Conservation (phyloP, 2,888 invertebrate genomes). For the Clunio marinus region DNA sequence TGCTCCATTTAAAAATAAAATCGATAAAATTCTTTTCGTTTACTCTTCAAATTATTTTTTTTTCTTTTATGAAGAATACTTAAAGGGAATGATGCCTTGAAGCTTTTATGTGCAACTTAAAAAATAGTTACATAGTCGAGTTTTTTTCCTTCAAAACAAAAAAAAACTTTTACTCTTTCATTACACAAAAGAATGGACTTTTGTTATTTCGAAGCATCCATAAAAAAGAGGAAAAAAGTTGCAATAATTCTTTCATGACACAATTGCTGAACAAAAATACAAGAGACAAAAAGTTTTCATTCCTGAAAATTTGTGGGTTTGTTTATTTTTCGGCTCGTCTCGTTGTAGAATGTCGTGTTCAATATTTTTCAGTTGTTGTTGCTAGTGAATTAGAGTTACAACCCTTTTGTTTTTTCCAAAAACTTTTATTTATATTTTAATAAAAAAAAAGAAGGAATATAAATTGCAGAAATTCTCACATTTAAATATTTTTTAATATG, state of each 20-base stretch:
- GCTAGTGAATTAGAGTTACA: not conserved
- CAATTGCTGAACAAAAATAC: too few relatives aligned
- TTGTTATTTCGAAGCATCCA: not conserved
- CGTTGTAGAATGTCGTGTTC: too few relatives aligned
- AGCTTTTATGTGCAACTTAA: not conserved
- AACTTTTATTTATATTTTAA: too few relatives aligned
- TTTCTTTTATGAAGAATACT: too few relatives aligned
- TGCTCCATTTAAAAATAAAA: slow-evolving; percentile 21
- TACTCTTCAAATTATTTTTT: too few relatives aligned
- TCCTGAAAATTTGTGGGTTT: not conserved
- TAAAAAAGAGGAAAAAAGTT: not conserved
- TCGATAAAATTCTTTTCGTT: not conserved
- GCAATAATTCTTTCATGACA: too few relatives aligned
- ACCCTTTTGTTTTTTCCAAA: slow-evolving; percentile 1
- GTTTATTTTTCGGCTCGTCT: not conserved
- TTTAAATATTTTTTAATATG: too few relatives aligned
- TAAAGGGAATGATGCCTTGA: too few relatives aligned
- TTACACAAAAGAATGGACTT: slow-evolving; percentile 5
- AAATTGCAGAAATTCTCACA: not conserved
- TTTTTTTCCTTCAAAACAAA: slow-evolving; percentile 9
- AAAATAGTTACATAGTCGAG: not conserved
- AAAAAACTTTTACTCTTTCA: not conserved
- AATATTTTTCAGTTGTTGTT: too few relatives aligned
- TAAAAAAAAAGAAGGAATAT: too few relatives aligned
- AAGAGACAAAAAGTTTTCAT: not conserved